Percentiles rank a stretch among this genome's conserved stretches.
phyloP scores from a whole-genome alignment of 2,797 vertebrate species.

The Protonibea diacanthus region DNA sequence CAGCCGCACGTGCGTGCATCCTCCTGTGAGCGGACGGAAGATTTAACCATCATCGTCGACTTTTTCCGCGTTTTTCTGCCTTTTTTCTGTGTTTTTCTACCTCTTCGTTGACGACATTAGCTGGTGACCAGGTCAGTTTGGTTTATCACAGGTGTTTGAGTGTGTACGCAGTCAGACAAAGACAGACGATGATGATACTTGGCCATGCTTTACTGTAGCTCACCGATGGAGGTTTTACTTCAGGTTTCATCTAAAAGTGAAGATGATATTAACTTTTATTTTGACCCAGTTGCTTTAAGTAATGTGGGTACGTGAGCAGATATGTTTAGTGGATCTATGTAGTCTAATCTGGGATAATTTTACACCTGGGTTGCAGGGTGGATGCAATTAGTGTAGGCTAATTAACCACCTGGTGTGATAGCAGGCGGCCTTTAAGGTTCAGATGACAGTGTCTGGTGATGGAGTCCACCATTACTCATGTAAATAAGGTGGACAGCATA shows the following conservation, averaged over 20 bases:
- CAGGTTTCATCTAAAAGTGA: no score
- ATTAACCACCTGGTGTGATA: slow-evolving; percentile 17
- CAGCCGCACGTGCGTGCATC: slow-evolving; percentile 33
- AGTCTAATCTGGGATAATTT: slow-evolving; percentile 33
- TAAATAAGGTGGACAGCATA: no score
- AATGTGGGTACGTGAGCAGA: neutral
- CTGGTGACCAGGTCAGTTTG: slow-evolving; percentile 19
- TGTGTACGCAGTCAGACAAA: neutral
- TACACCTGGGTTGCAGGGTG: neutral
- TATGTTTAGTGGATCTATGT: neutral
- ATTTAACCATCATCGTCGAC: neutral
- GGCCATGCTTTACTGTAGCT: no score
- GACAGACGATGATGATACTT: neutral
- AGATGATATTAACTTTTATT: no score
- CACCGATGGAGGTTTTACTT: no score
- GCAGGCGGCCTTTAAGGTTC: neutral
- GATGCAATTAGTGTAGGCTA: neutral
- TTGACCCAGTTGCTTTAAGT: accelerated
- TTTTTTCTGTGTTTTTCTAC: neutral
- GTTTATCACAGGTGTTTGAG: neutral
- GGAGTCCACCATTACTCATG: no score
- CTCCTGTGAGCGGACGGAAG: neutral
- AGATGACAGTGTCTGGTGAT: no score
- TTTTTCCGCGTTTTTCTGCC: neutral
- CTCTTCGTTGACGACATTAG: accelerated